phyloP scores from a whole-genome alignment of 2,113 vertebrate species.

The Dicrurus megarhynchus region DNA sequence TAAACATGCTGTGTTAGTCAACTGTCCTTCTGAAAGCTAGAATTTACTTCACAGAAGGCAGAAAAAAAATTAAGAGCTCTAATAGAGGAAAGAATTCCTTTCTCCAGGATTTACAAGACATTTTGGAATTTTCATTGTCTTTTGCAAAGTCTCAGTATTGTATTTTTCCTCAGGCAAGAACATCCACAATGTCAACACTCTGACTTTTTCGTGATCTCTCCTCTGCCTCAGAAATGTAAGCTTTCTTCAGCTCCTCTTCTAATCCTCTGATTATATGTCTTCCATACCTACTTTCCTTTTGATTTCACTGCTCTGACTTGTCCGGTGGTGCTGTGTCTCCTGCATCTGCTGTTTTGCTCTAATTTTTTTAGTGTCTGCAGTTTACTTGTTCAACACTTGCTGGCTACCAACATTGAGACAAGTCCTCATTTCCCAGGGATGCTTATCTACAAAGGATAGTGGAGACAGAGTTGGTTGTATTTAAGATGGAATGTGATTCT shows the following conservation, averaged over 20 bases:
- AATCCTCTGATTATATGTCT: not conserved
- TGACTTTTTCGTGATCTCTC: not conserved
- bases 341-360: not conserved
- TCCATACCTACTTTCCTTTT: not conserved
- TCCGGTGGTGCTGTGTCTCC: not conserved
- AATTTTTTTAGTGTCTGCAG: not conserved
- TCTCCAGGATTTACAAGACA: not conserved
- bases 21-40: not conserved
- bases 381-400: not conserved
- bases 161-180: not conserved
- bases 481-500: not conserved
- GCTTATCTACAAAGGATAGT: not conserved
- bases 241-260: not conserved
- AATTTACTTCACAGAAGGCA: not conserved
- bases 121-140: not conserved
- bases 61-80: not conserved
- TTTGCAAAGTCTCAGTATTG: not conserved
- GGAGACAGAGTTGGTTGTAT: not conserved
- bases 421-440: not conserved
- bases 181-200: not conserved
- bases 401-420: not conserved
- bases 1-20: not conserved
- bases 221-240: not conserved
- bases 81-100: not conserved
- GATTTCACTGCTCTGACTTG: not conserved